Base-by-base conservation (phyloP, 2,797 vertebrate species). In the Anisognathus igniventris region DNA sequence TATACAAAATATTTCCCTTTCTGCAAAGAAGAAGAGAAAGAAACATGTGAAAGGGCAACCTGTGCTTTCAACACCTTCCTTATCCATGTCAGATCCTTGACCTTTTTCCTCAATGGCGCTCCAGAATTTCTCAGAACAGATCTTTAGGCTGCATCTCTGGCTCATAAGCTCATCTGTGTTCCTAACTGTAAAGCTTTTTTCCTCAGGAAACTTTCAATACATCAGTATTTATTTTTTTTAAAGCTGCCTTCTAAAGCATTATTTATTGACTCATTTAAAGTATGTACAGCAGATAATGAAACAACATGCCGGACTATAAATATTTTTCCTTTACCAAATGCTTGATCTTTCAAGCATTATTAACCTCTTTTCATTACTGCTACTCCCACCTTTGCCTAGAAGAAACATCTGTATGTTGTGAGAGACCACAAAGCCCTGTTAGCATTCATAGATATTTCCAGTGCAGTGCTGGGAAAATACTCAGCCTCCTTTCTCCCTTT, bases 381-480 rank as follows among this genome's bases (percentile, higher is more conserved):
- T 79, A 77, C 88, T 73, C 62, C 71, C 35, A 33, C 53, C 61
- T 47, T 62, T 85, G 76, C 28, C 35, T 77, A 50, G 72, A 25
- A 91, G 54, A 89, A 85, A 31, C 30, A 50, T 44, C 39, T 15
- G 31, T 25, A 19, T 42, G 47, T 23, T 4, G 4, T 66, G 51
- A 39, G 75, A 91, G 64, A 70, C 30, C 39, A 40, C 23, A 53
- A 39, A 75, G n/a, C 25, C 18, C 35, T 66, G 51, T 71, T 66
- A 86, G 22, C 21, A 35, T 56, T 60, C 64, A 70, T 37, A 91
- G 83, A 60, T 1, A 33, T 67, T 88, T 93, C 51, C 61, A 64
- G 67, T 53, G 82, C 68, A 94, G 39, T 30, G 28, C 82, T 91
- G 85, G 78, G 76, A 96, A 96, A 91, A 40, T 65, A 88, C 42